phyloP scores from a whole-genome alignment of 2,113 vertebrate species.

The Psilopsiagon aymara region DNA sequence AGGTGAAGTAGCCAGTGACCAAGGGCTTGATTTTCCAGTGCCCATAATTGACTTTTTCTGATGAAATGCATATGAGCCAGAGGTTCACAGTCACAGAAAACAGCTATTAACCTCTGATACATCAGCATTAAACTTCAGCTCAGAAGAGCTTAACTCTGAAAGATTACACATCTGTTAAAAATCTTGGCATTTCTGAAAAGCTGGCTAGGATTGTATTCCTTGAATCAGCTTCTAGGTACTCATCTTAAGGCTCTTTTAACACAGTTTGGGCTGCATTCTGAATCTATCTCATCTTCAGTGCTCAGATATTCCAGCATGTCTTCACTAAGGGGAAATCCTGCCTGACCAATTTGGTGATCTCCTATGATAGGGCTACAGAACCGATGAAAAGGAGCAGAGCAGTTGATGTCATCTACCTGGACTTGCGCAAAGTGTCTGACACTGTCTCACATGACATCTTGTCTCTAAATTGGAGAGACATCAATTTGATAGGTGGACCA shows the following conservation, averaged over 20 bases:
- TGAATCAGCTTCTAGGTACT: not conserved
- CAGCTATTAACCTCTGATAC: not conserved
- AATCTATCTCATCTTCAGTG: not conserved
- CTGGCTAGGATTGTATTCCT: not conserved
- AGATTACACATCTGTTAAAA: conserved; percentile 15
- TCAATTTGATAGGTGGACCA: no score
- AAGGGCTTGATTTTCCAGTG: not conserved
- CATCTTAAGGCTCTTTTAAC: not conserved
- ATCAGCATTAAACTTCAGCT: not conserved
- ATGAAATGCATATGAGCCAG: not conserved
- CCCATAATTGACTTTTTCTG: not conserved
- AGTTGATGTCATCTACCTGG: no score
- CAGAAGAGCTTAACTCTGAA: conserved; percentile 22
- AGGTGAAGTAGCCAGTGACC: not conserved
- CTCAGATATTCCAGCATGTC: not conserved
- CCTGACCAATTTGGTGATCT: no score
- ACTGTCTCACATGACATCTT: no score
- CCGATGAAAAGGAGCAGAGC: no score
- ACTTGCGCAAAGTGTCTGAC: no score
- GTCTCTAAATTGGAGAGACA: no score
- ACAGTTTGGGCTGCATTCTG: not conserved
- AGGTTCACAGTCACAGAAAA: not conserved
- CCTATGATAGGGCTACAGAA: no score
- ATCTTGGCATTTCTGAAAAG: conserved; percentile 11
- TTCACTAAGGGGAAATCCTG: no score